These are phyloP conservation scores for Rallus crepitans DNA, from an alignment of 2,797 vertebrate genomes.

Conservation along the genomic window DNA sequence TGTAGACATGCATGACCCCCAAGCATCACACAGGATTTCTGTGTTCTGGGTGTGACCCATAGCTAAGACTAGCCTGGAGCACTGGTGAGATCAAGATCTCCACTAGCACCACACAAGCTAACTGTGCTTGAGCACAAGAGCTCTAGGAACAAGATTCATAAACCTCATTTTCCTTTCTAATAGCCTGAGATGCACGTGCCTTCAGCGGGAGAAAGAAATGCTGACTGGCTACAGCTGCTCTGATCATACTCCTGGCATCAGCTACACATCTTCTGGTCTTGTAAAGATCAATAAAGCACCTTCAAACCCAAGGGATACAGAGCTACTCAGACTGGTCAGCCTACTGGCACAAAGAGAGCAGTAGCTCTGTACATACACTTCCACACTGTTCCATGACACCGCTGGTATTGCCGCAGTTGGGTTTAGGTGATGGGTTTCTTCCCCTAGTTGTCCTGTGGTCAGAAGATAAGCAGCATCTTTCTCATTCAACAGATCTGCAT, in stretches of 20 bases:
- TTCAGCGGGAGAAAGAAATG: neutral
- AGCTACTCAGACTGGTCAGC: slow-evolving; percentile 77
- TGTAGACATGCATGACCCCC: neutral
- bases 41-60: rapidly evolving
- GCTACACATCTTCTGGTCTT: neutral
- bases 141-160: neutral
- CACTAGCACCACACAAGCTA: too few relatives aligned
- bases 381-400: too few relatives aligned
- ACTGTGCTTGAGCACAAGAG: rapidly evolving
- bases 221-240: neutral
- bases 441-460: neutral
- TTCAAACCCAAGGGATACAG: slow-evolving; percentile 72
- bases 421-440: neutral
- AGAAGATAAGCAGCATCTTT: neutral
- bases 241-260: neutral
- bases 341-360: slow-evolving; percentile 2
- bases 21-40: neutral
- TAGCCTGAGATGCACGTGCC: neutral
- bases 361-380: slow-evolving; percentile 73
- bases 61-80: neutral
- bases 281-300: slow-evolving; percentile 78
- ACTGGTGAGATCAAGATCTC: rapidly evolving
- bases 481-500: neutral
- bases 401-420: neutral
- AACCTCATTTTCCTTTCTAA: neutral